Evolutionary conservation across 2,888 invertebrate species (phyloP), one percentile per base, ranked within the genome.

Genomic region (Ectobius pallidus): DNA sequence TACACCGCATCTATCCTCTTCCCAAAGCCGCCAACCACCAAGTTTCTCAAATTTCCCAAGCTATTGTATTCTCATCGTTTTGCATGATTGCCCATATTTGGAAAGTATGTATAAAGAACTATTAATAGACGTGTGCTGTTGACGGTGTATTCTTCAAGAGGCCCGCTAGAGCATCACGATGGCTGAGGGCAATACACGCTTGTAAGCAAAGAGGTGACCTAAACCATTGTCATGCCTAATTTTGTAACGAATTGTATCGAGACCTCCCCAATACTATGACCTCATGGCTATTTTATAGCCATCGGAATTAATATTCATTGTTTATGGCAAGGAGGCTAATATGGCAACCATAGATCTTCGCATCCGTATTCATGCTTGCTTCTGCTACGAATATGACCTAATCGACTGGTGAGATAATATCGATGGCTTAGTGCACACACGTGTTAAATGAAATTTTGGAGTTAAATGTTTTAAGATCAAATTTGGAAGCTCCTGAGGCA

Each of bases 161-260:
- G 20, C 46, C 44, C n/a, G 52, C 25, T 25, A 25, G 3, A 9
- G 22, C n/a, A n/a, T n/a, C 61, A 63, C 20, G 63, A 63, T 63
- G 16, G 63, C 63, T 63, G 22, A 39, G 39, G 63, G 63, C 63
- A 42, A 14, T 22, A 20, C 62, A 34, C 62, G 62, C 16, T 55
- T 16, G 16, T 11, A 27, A 16, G n/a, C 30, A 30, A 16, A 32
- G 62, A 30, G 63, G 42, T 63, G 63, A 63, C 39, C 42, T 63
- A 63, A 63, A 63, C 63, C 63, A 42, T 63, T 63, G 63, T 63
- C 63, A 63, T 42, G 63, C 63, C 63, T 63, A 63, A 39, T 18
- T 42, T 42, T 63, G 42, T 42, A 22, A 18, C 62, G 62, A 52
- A 52, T 25, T 22, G 25, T 52, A 52, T 25, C 52, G 52, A 52